Conservation (phyloP, 2,888 invertebrate genomes). For the Folsomia manolachei region DNA sequence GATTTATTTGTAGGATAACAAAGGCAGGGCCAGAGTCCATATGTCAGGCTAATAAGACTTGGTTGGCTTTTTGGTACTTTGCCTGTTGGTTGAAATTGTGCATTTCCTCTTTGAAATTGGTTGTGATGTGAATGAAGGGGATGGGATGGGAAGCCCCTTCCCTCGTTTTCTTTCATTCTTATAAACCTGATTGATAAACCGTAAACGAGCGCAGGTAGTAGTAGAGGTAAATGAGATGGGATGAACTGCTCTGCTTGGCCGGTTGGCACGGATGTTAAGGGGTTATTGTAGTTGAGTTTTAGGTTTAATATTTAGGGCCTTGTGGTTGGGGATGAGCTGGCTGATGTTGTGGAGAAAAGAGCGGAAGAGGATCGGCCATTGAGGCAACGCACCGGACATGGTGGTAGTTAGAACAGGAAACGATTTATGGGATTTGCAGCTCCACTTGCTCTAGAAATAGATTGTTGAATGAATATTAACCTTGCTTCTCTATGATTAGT, state of each 20-base stretch:
- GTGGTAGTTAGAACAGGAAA: constrained; percentile 12
- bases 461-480: neutral
- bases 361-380: constrained; percentile 32
- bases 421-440: constrained; percentile 24
- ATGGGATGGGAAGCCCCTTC: neutral
- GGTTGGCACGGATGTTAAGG: neutral
- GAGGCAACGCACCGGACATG: constrained; percentile 2
- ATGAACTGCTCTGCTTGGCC: neutral
- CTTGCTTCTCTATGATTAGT: neutral
- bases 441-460: neutral
- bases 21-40: too few species aligned
- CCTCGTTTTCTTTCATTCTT: too few species aligned
- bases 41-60: too few species aligned
- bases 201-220: neutral
- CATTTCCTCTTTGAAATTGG: neutral
- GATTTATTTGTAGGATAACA: too few species aligned
- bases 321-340: neutral
- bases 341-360: constrained; percentile 27
- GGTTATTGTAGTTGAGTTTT: too few species aligned
- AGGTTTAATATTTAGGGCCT: too few species aligned
- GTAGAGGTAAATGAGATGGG: neutral
- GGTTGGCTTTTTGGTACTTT: neutral
- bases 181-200: neutral
- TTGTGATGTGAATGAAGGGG: neutral
- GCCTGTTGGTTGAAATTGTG: neutral